Conservation (phyloP, 2,113 vertebrate species). For the Scopus umbretta region DNA sequence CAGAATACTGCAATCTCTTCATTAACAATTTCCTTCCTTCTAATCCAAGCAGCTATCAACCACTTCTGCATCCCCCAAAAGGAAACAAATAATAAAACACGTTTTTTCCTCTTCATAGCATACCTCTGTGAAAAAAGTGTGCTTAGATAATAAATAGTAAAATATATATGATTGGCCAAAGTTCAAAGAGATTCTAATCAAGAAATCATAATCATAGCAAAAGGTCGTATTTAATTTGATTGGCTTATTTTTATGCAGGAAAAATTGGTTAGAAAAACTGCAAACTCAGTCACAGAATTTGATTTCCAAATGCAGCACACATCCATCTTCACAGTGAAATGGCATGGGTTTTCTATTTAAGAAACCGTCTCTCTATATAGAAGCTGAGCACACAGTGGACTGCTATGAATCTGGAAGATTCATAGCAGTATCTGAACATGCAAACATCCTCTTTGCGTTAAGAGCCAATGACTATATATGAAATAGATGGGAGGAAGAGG, state of each 20-base stretch:
- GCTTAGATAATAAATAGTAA: not conserved
- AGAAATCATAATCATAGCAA: conserved; percentile 27
- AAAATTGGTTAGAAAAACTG: not conserved
- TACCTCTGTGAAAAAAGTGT: not conserved
- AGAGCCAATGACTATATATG: not conserved
- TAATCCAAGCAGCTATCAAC: not conserved
- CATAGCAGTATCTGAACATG: not conserved
- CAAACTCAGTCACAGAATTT: not conserved
- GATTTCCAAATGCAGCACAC: not conserved
- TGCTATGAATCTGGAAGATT: not conserved
- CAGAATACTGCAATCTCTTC: not conserved
- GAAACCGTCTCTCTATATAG: not conserved
- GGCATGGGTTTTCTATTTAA: not conserved
- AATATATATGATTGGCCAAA: conserved; percentile 2
- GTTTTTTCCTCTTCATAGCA: not conserved
- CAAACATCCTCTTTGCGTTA: not conserved
- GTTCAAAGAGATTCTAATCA: conserved; percentile 34
- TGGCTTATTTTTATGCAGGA: conserved; percentile 28
- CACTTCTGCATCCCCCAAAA: not conserved
- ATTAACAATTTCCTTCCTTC: not conserved
- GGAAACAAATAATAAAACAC: not conserved
- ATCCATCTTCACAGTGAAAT: not conserved
- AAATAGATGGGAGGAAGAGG: not conserved
- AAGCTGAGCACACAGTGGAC: not conserved
- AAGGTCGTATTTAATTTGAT: conserved; percentile 38